Evolutionary conservation across 2,888 invertebrate genomes (phyloP).

Genomic region (Himalopsyche anomala): DNA sequence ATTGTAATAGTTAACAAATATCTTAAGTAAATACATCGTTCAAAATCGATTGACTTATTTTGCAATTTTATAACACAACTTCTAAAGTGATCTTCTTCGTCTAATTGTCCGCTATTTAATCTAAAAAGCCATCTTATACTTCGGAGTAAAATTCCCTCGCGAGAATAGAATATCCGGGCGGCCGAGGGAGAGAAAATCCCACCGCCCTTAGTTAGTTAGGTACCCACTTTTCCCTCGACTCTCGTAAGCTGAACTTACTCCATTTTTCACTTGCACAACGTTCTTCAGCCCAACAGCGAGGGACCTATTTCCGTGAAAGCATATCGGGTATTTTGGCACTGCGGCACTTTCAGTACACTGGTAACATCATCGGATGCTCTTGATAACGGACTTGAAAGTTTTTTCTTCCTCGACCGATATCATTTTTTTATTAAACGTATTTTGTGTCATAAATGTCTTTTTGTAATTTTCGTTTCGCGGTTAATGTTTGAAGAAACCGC

Average conservation of each 20-base stretch:
- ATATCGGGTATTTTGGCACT: not conserved
- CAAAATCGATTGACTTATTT: too few relatives aligned
- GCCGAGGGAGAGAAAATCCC: not conserved
- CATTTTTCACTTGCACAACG: conserved; percentile 34
- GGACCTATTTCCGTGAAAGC: conserved; percentile 34
- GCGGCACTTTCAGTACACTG: not conserved
- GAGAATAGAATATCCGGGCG: conserved; percentile 23
- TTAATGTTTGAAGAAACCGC: not conserved
- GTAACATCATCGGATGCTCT: not conserved
- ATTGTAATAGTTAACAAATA: too few relatives aligned
- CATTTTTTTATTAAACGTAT: not conserved
- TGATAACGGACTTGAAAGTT: conserved; percentile 6
- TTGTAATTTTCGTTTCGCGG: not conserved
- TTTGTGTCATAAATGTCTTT: not conserved
- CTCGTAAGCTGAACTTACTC: conserved; percentile 31
- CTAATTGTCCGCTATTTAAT: not conserved
- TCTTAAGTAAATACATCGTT: too few relatives aligned
- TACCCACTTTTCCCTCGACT: conserved; percentile 11
- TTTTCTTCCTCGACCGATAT: not conserved
- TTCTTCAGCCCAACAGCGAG: conserved; percentile 9
- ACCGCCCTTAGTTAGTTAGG: conserved; percentile 9
- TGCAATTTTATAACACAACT: too few relatives aligned
- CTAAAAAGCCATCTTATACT: not conserved
- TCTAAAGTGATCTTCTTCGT: too few relatives aligned
- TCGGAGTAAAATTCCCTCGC: conserved; percentile 1